Conservation (phyloP, 2,113 vertebrate genomes). For the Suricata suricatta region DNA sequence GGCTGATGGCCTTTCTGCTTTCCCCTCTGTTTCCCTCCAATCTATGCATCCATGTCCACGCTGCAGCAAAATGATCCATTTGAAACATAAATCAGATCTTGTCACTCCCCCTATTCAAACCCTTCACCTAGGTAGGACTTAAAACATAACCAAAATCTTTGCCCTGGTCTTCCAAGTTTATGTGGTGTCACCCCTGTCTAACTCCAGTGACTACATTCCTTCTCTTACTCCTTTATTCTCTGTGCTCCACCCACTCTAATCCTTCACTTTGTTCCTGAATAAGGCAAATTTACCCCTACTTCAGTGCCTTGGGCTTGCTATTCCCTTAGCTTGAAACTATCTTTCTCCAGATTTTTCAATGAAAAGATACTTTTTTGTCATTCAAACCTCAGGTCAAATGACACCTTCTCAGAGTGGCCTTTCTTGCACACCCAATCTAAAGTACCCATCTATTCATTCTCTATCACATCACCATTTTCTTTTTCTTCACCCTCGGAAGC, state of each 20-base stretch:
- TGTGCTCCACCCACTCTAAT: neutral
- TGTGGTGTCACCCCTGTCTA: neutral
- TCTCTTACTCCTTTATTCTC: neutral
- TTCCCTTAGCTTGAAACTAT: neutral
- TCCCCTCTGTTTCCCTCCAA: neutral
- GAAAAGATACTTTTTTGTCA: neutral
- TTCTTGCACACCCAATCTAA: neutral
- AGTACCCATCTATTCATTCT: neutral
- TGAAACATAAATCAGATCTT: neutral
- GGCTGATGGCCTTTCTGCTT: neutral
- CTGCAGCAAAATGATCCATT: neutral
- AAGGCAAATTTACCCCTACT: neutral
- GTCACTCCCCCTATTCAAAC: neutral
- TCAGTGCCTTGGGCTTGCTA: neutral
- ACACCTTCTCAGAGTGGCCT: neutral
- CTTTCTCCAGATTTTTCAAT: neutral
- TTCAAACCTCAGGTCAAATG: neutral
- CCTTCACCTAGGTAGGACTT: neutral
- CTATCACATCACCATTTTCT: neutral
- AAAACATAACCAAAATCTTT: neutral
- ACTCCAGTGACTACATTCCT: neutral
- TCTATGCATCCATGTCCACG: neutral
- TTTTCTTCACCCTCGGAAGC: neutral
- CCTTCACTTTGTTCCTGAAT: neutral
- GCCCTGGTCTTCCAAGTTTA: neutral